Base-by-base conservation (phyloP, 2,113 vertebrate genomes). In the Pongo pygmaeus region DNA sequence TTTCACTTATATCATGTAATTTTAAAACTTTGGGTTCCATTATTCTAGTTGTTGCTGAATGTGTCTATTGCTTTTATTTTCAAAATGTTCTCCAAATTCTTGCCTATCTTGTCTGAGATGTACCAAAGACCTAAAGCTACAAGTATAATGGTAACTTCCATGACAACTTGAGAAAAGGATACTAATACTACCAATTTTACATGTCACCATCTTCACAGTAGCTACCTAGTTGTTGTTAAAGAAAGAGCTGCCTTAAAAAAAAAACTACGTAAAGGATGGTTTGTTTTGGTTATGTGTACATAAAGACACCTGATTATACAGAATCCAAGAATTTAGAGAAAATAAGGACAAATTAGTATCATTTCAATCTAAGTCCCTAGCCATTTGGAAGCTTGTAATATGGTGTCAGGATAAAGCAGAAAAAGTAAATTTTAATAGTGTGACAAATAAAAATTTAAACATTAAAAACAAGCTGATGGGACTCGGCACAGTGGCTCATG, bases 281-380 rank as follows among this genome's bases (percentile, higher is more conserved):
- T 70, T 52, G 84, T 70, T 67, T 96, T 94, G 70, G 18, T 86
- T 95, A 89, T 16, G 69, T 55, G 17, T 48, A 84, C 64, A 79
- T 72, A 93, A 92, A 85, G 27, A 13, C 81, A 93, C n/a, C 16
- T 78, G 46, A 69, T 48, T 84, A 94, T 18, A 61, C 75, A 91
- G 86, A 86, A 92, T 38, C 87, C 57, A 91, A 93, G 84, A 92
- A 92, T 78, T 59, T 86, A n/a, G 35, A 81, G 78, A 86, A 96
- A 95, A 89, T 80, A 93, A 70, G 64, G 78, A 86, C 32, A 61
- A 61, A 64, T 48, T 78, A 95, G 77, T 87, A 32, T 74, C 5
- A 90, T 93, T 87, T 94, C 80, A 72, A 67, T 52, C 22, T 52
- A 48, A 96, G 59, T 90, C 52, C n/a, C 30, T 90, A 55, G 23